Evolutionary conservation across 1,140 invertebrate species (phyloP).

Genomic region (Thalassaphorura encarpata): DNA sequence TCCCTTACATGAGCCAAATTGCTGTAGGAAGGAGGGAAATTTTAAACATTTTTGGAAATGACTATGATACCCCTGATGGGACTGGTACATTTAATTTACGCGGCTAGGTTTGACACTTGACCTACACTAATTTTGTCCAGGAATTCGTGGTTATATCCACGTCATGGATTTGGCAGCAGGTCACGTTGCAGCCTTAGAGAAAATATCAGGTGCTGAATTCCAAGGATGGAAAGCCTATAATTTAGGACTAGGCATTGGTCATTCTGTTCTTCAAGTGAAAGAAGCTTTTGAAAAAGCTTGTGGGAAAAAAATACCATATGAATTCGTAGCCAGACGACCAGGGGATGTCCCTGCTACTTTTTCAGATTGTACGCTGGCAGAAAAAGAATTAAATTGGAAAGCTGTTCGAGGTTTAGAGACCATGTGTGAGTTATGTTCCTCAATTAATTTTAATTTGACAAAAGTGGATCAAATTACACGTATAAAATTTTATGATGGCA

Average conservation of each 20-base stretch:
- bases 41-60: slow-evolving; percentile 78
- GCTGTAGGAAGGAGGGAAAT: slow-evolving; percentile 73
- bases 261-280: slow-evolving; percentile 85
- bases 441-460: not conserved
- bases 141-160: slow-evolving; percentile 96
- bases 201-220: slow-evolving; percentile 45
- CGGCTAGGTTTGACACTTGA: too few species aligned
- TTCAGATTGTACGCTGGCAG: slow-evolving; percentile 66
- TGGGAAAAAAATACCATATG: slow-evolving; percentile 60
- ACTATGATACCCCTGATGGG: slow-evolving; percentile 91
- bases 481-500: not conserved
- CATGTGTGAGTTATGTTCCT: slow-evolving; percentile 63
- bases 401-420: slow-evolving; percentile 64
- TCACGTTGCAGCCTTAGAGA: slow-evolving; percentile 76
- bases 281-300: slow-evolving; percentile 72
- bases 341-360: slow-evolving; percentile 83
- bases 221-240: slow-evolving; percentile 77
- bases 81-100: too few species aligned
- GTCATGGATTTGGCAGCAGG: slow-evolving; percentile 88
- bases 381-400: slow-evolving; percentile 68
- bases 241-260: slow-evolving; percentile 86
- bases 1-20: slow-evolving; percentile 91
- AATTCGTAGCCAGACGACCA: slow-evolving; percentile 57
- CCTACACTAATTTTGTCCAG: too few species aligned
- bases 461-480: not conserved